Evolutionary conservation across 2,888 invertebrate genomes (phyloP).

Genomic region (Zaprionus lineosus): DNA sequence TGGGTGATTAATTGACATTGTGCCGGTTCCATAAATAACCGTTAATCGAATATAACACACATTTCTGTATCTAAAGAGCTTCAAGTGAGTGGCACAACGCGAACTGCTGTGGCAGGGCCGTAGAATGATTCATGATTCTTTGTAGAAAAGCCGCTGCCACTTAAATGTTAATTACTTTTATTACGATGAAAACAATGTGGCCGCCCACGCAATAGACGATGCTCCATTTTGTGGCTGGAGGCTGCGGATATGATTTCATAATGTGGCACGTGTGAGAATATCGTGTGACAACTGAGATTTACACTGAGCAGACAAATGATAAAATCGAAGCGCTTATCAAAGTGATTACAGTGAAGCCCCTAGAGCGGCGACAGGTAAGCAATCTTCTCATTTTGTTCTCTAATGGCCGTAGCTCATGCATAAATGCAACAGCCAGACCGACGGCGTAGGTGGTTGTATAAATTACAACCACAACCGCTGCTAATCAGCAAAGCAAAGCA

Average conservation of each 20-base stretch:
- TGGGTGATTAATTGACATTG: constrained; percentile 70
- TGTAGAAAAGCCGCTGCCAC: constrained; percentile 35
- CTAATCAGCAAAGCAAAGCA: constrained; percentile 67
- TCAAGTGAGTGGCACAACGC: constrained; percentile 13
- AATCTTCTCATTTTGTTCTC: no score
- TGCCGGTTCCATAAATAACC: constrained; percentile 56
- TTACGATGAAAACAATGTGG: constrained; percentile 13
- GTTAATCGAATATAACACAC: constrained; percentile 59
- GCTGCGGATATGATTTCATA: constrained; percentile 48
- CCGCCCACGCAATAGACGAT: constrained; percentile 38
- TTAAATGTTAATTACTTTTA: constrained; percentile 37
- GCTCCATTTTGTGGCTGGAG: neutral
- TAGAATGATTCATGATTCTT: constrained; percentile 44
- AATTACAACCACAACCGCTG: constrained; percentile 72
- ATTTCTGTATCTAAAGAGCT: constrained; percentile 10
- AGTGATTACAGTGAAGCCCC: no score
- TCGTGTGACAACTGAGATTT: constrained; percentile 23
- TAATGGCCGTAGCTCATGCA: constrained; percentile 37
- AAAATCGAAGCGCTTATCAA: constrained; percentile 21
- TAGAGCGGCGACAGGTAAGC: no score
- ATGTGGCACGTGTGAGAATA: constrained; percentile 31
- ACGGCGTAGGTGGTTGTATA: constrained; percentile 56
- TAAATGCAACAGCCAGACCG: constrained; percentile 33
- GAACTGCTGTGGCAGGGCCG: constrained; percentile 14
- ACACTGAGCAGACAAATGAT: no score